Evolutionary conservation across 2,113 vertebrate species (phyloP), one percentile per base, ranked within the genome.

Genomic region (Perccottus glenii): DNA sequence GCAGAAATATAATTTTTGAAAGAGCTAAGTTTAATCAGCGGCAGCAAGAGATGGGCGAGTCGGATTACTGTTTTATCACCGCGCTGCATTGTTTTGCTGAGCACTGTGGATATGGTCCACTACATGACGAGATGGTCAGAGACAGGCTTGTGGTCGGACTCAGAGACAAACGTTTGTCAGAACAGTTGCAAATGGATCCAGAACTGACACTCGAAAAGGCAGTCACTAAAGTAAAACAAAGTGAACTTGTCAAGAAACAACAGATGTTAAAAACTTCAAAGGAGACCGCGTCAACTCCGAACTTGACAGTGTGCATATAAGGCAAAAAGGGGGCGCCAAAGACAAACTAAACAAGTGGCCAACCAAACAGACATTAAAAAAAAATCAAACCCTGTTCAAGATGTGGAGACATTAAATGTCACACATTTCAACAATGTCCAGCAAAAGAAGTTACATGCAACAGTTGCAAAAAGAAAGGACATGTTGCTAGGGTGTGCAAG

Each of bases 81-180:
- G 53, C 43, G 9, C 40, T 73, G 15, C 53, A 65, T 51, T 27
- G 19, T 27, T 27, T 27, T 2, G 19, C 19, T 27, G 19, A 27
- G 19, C 19, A 27, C 19, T 79, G 65, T 12, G 47, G 48, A 6
- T 67, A 74, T 36, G 60, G 77, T 0, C 32, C 12, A 10, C 40
- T 79, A 32, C 70, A 74, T 10, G 46, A 57, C 36, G 61, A 75
- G 40, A 42, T 74, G 49, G 35, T 70, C 2, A 50, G 49, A 4
- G 77, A 79, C 15, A 64, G 65, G 50, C 16, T 70, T 32, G 66
- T 70, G 1, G 70, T 75, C 3, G 36, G 51, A 33, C 7, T 57
- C 11, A 16, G 45, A 43, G 57, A 71, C 27, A 60, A 27, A 27
- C 19, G 19, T 27, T 27, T 27, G 19, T 40, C 32, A 7, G 36